Percentiles rank a stretch among this genome's conserved stretches.
Evolutionary conservation across 2,113 vertebrate species (phyloP).

Genomic region (Piaya cayana): DNA sequence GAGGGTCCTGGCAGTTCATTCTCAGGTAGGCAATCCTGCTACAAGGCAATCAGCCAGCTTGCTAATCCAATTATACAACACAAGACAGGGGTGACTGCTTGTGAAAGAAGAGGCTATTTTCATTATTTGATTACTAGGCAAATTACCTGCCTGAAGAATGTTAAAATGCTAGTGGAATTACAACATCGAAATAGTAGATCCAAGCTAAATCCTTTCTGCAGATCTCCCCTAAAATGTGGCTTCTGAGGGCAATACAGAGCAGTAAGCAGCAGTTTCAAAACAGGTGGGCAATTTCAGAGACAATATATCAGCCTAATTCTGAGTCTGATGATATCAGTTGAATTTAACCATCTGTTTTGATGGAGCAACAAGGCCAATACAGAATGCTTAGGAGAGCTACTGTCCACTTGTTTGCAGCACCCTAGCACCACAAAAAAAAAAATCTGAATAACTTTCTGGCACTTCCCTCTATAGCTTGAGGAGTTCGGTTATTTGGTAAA

Average conservation of each 20-base stretch:
- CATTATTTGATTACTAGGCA: neutral
- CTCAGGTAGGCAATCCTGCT: neutral
- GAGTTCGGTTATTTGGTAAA: neutral
- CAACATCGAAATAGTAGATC: neutral
- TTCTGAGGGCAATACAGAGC: neutral
- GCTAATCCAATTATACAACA: neutral
- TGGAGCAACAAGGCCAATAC: neutral
- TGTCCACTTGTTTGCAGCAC: too few relatives aligned
- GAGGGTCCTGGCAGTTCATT: neutral
- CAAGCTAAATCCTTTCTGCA: neutral
- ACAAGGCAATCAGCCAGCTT: neutral
- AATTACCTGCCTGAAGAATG: neutral
- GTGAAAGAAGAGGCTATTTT: neutral
- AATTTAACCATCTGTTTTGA: neutral
- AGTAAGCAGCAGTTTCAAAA: neutral
- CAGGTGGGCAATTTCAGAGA: neutral
- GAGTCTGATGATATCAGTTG: neutral
- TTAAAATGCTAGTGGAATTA: neutral
- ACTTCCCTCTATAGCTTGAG: neutral
- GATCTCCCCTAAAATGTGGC: neutral
- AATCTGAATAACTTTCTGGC: neutral
- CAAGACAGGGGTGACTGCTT: neutral
- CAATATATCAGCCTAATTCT: neutral
- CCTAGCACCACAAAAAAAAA: neutral
- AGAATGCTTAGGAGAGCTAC: accelerated